These are phyloP conservation scores for Hesperophylax magnus DNA, from an alignment of 1,140 invertebrate genomes.

Conservation along the genomic window DNA sequence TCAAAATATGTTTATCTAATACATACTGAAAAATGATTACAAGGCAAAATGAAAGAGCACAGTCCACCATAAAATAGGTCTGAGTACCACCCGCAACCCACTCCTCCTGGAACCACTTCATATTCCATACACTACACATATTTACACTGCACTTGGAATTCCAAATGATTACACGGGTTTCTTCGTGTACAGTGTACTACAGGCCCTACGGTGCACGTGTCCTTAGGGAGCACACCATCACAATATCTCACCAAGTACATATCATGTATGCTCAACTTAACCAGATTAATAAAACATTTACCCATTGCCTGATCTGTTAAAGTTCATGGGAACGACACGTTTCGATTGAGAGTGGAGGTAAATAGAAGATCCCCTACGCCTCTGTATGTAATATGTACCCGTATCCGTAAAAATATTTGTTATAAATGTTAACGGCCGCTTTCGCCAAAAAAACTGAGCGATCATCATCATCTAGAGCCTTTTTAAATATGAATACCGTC, in stretches of 20 bases:
- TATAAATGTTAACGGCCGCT: no score
- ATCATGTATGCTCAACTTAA: background rate
- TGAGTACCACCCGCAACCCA: background rate
- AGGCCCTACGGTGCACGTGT: background rate
- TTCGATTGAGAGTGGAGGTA: no score
- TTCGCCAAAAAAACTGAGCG: no score
- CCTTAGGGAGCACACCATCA: background rate
- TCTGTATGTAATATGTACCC: no score
- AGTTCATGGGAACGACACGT: background rate
- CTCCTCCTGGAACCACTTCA: conserved; percentile 17
- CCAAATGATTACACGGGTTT: conserved; percentile 2
- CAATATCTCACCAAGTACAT: no score
- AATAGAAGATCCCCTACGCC: no score
- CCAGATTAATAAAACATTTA: conserved; percentile 18
- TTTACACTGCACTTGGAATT: conserved; percentile 28
- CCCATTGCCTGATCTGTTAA: conserved; percentile 7
- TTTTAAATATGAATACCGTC: no score
- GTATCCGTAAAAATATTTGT: no score
- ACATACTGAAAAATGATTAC: background rate
- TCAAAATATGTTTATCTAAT: no score
- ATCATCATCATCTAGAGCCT: no score
- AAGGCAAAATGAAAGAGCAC: background rate
- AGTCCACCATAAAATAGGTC: conserved; percentile 4
- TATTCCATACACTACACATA: conserved; percentile 23
- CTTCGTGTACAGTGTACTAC: no score